Base-by-base conservation (phyloP, 1,140 invertebrate species). In the Asbolus verrucosus region DNA sequence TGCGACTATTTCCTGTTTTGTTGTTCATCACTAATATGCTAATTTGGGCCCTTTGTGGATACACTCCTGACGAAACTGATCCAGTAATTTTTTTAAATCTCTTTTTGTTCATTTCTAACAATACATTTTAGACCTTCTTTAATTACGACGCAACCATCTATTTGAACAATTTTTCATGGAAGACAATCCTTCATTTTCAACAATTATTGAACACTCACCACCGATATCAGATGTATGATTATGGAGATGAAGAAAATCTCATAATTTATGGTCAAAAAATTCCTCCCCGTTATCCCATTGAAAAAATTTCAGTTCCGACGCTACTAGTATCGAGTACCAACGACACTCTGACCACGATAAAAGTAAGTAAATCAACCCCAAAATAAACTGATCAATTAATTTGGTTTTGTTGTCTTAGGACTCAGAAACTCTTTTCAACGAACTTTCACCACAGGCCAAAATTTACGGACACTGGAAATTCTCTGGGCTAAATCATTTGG, bases 141-240 rank as follows among this genome's bases (percentile, higher is more conserved):
- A 27, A 31, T 27, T 59, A 16, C 50, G n/a, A 59, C 6, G 50
- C 4, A 1, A 19, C 39, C 3, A 43, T 43, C 4, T 43, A 43
- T 18, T 4, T 1, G 4, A 16, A 43, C 39, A 43, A 43, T 24
- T 59, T 31, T 27, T 59, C 50, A 1, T 59, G 50, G 50, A 59
- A 59, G 24, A 59, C 19, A 6, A 1, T 27, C 3, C 5, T 24
- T 6, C 50, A 59, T 59, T 59, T 21, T 24, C 9, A 1, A 11
- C 19, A 59, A 21, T 21, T 59, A 11, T 9, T 13, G 2, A 31
- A 24, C 0, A 6, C 5, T 5, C 11, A n/a, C 2, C 16, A 59
- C 13, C 50, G 27, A 21, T 59, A 24, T 59, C 50, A 59, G 6
- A 59, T 24, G 50, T 59, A 59, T 14, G 50, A 59, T 27, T 59